These are phyloP conservation scores for Lemur catta DNA, from an alignment of 2,797 vertebrate species.

Conservation along the genomic window DNA sequence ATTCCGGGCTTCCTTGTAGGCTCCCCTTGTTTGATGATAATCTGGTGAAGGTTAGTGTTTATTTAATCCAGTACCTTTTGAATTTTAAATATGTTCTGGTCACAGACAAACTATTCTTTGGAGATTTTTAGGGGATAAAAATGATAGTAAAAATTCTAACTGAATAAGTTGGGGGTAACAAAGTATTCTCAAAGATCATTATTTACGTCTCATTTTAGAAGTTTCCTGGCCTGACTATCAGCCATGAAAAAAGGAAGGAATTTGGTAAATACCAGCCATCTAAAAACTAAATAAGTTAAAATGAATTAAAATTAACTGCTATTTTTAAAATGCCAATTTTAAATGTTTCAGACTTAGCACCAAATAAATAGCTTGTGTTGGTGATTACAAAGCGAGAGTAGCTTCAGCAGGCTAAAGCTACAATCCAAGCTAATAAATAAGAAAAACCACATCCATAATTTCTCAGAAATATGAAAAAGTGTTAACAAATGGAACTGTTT, in stretches of 20 bases:
- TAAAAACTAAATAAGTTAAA: conserved; percentile 14
- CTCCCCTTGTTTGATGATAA: background rate
- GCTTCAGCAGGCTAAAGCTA: background rate
- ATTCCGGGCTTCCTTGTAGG: background rate
- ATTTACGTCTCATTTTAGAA: background rate
- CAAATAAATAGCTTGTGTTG: conserved; percentile 3
- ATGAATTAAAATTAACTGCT: background rate
- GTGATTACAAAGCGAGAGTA: background rate
- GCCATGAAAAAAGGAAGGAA: background rate
- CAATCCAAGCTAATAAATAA: background rate
- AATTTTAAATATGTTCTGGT: background rate
- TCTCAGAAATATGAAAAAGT: background rate
- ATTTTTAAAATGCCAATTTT: background rate
- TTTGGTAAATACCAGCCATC: background rate
- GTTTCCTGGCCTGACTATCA: background rate
- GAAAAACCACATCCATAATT: background rate
- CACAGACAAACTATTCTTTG: background rate
- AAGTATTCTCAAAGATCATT: conserved; percentile 1
- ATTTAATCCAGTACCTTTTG: background rate
- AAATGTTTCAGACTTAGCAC: conserved; percentile 3
- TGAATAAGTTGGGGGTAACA: background rate
- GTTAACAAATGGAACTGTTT: background rate
- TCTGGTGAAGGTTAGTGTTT: background rate
- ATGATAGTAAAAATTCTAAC: background rate
- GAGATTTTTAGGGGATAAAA: background rate